A percentile compares a stretch with the other conserved stretches of the same genome.
Conservation (phyloP, 2,888 invertebrate species). For the Kryphioiulus occultus region DNA sequence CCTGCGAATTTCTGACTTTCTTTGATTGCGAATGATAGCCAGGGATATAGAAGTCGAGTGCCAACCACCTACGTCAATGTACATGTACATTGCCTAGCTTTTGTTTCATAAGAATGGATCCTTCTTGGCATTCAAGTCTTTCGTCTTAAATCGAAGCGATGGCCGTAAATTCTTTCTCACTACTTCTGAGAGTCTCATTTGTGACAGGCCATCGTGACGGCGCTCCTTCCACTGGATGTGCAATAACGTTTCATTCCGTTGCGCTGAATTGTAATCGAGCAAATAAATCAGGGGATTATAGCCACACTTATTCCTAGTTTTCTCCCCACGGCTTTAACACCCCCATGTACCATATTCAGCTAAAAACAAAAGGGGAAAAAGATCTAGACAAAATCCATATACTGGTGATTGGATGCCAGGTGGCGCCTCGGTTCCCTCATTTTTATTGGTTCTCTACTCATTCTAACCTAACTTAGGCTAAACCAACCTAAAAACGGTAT, state of each 20-base stretch:
- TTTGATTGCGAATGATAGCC: too few relatives aligned
- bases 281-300: conserved; percentile 20
- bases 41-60: too few relatives aligned
- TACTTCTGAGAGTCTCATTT: background rate
- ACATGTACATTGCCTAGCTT: background rate
- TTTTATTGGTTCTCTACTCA: too few relatives aligned
- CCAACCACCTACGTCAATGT: too few relatives aligned
- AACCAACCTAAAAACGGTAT: too few relatives aligned
- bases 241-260: conserved; percentile 17
- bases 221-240: background rate
- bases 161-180: background rate
- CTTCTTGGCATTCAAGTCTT: background rate
- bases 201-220: conserved; percentile 14
- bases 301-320: background rate
- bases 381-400: too few relatives aligned
- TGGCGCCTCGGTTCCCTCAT: background rate
- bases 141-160: conserved; percentile 17
- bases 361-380: background rate
- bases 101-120: background rate
- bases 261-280: background rate
- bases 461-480: too few relatives aligned
- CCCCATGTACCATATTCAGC: too few relatives aligned
- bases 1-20: too few relatives aligned
- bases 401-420: too few relatives aligned
- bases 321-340: background rate